Base-by-base conservation (phyloP, 2,888 invertebrate genomes). In the Auanema freiburgensis region DNA sequence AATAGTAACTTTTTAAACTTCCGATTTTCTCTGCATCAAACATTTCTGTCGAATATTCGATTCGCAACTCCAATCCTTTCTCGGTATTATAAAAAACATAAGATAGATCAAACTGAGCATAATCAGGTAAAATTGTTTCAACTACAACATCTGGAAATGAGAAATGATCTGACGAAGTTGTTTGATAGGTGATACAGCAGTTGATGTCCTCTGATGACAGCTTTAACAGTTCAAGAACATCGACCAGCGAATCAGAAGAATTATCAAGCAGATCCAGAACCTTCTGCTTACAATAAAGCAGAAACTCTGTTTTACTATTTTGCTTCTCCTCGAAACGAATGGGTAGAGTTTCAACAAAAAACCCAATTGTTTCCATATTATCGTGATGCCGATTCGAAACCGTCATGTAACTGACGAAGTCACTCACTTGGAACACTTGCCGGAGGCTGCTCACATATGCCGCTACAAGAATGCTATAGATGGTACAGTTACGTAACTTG, bases 261-360 rank as follows among this genome's bases (percentile, higher is more conserved):
- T 62, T 44, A 12, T 57, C 51, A 18, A 57, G 24, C 5, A 51
- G 12, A 1, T 6, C 25, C 18, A 18, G 41, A n/a, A 62, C 14
- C 16, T 62, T 42, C 2, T 21, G n/a, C 21, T 56, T 24, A 11
- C 14, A 50, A 10, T 42, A 40, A 5, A 23, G 10, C 21, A 12
- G 10, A 41, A 42, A 12, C 40, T 50, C 50, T 16, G 23, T 14
- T 18, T 18, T 5, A 4, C 18, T 56, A 16, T 46, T n/a, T 1
- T 25, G 14, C 2, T 46, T 41, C 1, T 40, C 43, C 14, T 25
- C 52, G 46, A 67, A 69, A 5, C 65, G 6, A 14, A 65, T 40
- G 16, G 75, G 74, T 0, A 75, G 33, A 2, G 73, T 71, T 50
- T 79, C 79, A 10, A 68, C 75, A 43, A 78, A 76, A 54, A 75